phyloP scores from a whole-genome alignment of 2,888 invertebrate genomes.

The Cinara cedri region DNA sequence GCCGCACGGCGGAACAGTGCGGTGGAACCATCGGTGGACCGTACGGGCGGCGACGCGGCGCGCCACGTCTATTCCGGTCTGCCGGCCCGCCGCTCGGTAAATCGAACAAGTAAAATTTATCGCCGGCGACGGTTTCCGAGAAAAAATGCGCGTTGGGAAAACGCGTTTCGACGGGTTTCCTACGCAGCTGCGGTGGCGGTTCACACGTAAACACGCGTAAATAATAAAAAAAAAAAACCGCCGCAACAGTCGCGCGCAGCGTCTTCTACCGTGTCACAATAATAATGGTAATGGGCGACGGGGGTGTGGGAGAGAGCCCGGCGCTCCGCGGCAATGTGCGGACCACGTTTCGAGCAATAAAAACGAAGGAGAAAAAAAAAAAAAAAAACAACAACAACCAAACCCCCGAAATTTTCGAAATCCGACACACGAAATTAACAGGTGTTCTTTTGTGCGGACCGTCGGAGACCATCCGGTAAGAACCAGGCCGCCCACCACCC shows the following conservation, averaged over 20 bases:
- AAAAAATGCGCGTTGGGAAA: not conserved
- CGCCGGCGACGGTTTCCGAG: no score
- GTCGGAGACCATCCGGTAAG: conserved; percentile 29
- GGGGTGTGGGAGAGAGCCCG: no score
- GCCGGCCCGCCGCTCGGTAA: no score
- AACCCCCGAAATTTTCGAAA: conserved; percentile 25
- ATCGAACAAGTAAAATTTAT: no score
- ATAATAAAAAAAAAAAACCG: no score
- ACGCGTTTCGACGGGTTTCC: conserved; percentile 2
- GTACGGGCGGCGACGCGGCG: no score
- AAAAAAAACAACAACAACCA: no score
- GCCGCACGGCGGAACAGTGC: no score
- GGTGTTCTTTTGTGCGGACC: conserved; percentile 25
- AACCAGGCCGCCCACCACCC: not conserved
- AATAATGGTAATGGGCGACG: no score
- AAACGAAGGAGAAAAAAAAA: not conserved
- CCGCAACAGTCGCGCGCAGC: not conserved
- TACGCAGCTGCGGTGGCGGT: not conserved
- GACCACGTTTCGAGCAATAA: conserved; percentile 40
- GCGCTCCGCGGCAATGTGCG: not conserved
- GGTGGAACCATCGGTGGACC: no score
- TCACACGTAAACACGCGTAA: not conserved
- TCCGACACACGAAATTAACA: conserved; percentile 23
- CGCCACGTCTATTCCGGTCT: no score
- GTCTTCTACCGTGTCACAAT: not conserved